Evolutionary conservation across 2,797 vertebrate genomes (phyloP).

Genomic region (Cynopterus sphinx): DNA sequence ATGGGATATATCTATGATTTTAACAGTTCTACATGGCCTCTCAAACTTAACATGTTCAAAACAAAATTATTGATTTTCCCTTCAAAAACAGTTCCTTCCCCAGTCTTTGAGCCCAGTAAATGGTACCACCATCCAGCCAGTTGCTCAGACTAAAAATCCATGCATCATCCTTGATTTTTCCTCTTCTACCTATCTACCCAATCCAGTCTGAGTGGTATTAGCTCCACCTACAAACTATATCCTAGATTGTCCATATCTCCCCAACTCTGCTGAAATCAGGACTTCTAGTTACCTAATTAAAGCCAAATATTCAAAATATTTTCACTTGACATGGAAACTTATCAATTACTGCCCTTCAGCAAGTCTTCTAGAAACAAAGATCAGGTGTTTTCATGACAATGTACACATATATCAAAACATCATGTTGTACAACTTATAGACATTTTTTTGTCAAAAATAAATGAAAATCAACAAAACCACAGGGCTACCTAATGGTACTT

Average conservation of each 20-base stretch:
- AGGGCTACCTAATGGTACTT: background rate
- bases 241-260: background rate
- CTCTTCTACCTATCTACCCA: background rate
- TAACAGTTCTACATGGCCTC: slow-evolving; percentile 23
- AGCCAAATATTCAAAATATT: slow-evolving; percentile 42
- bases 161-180: background rate
- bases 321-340: background rate
- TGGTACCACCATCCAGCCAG: background rate
- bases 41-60: slow-evolving; percentile 29
- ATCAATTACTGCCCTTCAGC: background rate
- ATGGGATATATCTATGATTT: background rate
- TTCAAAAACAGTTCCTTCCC: slow-evolving; percentile 35
- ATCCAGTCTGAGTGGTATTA: background rate
- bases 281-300: slow-evolving; percentile 45
- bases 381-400: background rate
- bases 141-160: background rate
- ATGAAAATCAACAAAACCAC: background rate
- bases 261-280: slow-evolving; percentile 6
- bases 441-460: background rate
- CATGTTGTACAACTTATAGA: background rate
- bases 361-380: slow-evolving; percentile 26
- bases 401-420: slow-evolving; percentile 5
- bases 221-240: background rate
- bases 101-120: background rate
- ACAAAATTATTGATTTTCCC: slow-evolving; percentile 21